These are phyloP conservation scores for Cephus runcator DNA, from an alignment of 2,888 invertebrate species.

Conservation along the genomic window DNA sequence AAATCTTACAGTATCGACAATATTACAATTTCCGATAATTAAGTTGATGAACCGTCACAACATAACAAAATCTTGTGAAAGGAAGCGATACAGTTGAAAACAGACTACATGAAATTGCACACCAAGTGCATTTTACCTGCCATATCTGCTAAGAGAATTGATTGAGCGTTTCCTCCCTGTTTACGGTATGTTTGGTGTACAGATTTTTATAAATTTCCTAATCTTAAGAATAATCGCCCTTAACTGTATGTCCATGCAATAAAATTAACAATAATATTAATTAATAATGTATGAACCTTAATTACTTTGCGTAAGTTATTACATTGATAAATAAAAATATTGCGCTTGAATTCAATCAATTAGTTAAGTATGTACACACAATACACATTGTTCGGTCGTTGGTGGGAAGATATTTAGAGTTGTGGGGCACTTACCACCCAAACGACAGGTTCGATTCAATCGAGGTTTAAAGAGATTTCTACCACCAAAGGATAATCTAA, in stretches of 20 bases:
- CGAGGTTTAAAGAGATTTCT: slow-evolving; percentile 3
- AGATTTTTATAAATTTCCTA: not conserved
- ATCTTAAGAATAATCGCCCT: not conserved
- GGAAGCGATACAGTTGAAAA: not conserved
- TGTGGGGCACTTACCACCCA: slow-evolving; percentile 54
- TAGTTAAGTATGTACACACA: slow-evolving; percentile 63
- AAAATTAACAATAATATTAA: slow-evolving; percentile 39
- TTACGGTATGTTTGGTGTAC: not conserved
- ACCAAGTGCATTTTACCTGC: not conserved
- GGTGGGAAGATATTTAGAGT: slow-evolving; percentile 36
- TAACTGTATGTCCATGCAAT: slow-evolving; percentile 27
- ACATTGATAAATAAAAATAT: slow-evolving; percentile 57
- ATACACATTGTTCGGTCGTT: slow-evolving; percentile 60
- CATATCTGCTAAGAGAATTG: not conserved
- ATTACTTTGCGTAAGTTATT: slow-evolving; percentile 32
- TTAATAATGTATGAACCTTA: slow-evolving; percentile 24
- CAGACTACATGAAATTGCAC: not conserved
- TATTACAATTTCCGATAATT: not conserved
- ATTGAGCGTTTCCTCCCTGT: not conserved
- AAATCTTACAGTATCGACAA: not conserved
- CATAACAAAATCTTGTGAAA: not conserved
- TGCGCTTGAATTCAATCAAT: slow-evolving; percentile 56
- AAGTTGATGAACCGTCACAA: not conserved
- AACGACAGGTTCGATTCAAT: slow-evolving; percentile 31
- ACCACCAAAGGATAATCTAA: slow-evolving; percentile 44